These are phyloP conservation scores for Cyclura pinguis DNA, from an alignment of 2,797 vertebrate genomes.

Conservation along the genomic window DNA sequence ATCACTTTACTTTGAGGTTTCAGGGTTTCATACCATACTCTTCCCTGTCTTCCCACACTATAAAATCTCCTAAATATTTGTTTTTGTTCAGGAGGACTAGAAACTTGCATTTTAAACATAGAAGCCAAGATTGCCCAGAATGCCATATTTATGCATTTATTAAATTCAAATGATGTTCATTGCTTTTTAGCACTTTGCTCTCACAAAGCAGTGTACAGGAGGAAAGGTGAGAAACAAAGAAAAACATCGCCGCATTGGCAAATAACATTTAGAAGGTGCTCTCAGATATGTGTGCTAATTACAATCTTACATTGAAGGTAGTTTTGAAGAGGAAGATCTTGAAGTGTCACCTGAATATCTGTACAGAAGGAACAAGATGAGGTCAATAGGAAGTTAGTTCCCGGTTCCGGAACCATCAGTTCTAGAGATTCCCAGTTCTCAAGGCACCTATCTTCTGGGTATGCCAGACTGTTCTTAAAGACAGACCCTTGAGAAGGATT, in stretches of 20 bases:
- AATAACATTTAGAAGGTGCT: not conserved
- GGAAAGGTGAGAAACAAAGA: not conserved
- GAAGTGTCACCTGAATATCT: not conserved
- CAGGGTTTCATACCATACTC: not conserved
- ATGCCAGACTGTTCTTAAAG: not conserved
- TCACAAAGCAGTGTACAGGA: not conserved
- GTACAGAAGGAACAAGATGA: not conserved
- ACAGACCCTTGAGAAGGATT: not conserved
- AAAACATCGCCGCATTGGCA: not conserved
- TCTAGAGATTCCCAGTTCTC: too few species aligned
- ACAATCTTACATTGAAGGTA: not conserved
- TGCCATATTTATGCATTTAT: not conserved
- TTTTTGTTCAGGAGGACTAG: not conserved
- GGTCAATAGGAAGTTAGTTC: not conserved
- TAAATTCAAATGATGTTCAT: not conserved
- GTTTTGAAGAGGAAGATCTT: not conserved
- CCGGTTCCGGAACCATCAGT: not conserved
- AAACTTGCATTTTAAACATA: not conserved
- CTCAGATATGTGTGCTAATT: not conserved
- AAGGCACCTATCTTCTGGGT: not conserved
- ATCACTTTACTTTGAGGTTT: not conserved
- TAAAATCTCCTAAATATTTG: not conserved
- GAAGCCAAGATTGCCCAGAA: not conserved
- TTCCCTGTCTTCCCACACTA: too few species aligned
- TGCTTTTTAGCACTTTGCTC: not conserved